These are phyloP conservation scores for Phalanger gymnotis DNA, from an alignment of 2,797 vertebrate species.

Conservation along the genomic window DNA sequence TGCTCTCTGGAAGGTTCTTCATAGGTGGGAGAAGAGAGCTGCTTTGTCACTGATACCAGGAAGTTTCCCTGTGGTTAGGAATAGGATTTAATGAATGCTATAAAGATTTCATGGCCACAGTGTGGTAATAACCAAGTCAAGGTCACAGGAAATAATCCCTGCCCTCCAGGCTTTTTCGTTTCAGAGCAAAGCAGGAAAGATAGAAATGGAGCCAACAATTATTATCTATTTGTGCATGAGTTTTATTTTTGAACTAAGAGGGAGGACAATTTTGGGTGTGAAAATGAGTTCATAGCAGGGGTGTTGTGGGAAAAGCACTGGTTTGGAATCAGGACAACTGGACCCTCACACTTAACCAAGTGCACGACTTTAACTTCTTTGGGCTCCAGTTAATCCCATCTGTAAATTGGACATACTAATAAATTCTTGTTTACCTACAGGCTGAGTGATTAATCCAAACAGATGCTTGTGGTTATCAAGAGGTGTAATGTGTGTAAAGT, in stretches of 20 bases:
- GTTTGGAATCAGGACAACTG: background rate
- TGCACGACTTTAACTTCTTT: background rate
- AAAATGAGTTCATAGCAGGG: background rate
- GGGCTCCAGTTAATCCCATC: background rate
- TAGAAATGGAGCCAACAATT: background rate
- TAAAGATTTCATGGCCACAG: background rate
- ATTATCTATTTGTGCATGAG: background rate
- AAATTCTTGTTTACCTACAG: background rate
- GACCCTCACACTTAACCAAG: background rate
- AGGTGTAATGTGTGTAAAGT: background rate
- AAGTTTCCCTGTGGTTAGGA: background rate
- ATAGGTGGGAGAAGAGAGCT: background rate
- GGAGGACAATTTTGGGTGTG: background rate
- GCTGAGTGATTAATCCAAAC: background rate
- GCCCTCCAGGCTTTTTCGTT: background rate
- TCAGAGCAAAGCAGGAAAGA: background rate
- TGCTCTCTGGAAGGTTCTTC: background rate
- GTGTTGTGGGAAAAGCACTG: background rate
- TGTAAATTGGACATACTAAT: background rate
- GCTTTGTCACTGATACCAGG: background rate
- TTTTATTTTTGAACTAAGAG: background rate
- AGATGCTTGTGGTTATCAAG: background rate
- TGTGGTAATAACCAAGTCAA: background rate
- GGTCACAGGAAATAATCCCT: background rate
- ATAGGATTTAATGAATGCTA: background rate